Evolutionary conservation across 2,888 invertebrate genomes (phyloP), one percentile per base, ranked within the genome.

Genomic region (Macrophya annulata): DNA sequence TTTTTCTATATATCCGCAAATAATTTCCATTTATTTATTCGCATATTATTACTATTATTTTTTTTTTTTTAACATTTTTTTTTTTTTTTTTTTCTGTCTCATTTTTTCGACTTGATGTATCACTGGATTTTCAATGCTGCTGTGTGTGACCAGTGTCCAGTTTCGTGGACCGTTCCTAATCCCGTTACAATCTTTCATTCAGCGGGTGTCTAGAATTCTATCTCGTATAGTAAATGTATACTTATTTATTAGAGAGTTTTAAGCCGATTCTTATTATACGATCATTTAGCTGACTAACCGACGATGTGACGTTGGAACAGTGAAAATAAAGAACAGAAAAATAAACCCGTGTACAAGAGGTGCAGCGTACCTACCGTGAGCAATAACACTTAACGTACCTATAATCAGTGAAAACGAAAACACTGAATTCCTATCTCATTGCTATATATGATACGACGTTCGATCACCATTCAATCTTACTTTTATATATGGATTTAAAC

Each of bases 151-250:
- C 81, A 62, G 62, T 62, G 81, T 62, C 81, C 81, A 62, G 59
- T 59, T 51, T 62, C 62, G 59, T 81, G 81, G 81, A 81, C 81
- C 81, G 81, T 81, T 81, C 62, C 40, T 45, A 62, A 81, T 81
- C 59, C 81, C 81, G 81, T 81, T 81, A 81, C 81, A 40, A 40
- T 81, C 62, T 62, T 81, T 51, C 81, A 43, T 81, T 81, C 62
- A 62, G 59, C 81, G 81, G 59, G 81, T 81, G 81, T 81, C 62
- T 81, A 21, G 45, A 62, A 62, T 62, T 62, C 72, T 74, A 21
- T 74, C 68, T 68, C 68, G 37, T 17, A 55, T 55, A 10, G n/a
- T 12, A 62, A 4, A 15, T 4, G n/a, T 25, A 51, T 8, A 77
- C 72, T 4, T 21, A 12, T n/a, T 21, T 10, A 6, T 25, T 21